Conservation (phyloP, 2,113 vertebrate genomes). For the Acinonyx jubatus region DNA sequence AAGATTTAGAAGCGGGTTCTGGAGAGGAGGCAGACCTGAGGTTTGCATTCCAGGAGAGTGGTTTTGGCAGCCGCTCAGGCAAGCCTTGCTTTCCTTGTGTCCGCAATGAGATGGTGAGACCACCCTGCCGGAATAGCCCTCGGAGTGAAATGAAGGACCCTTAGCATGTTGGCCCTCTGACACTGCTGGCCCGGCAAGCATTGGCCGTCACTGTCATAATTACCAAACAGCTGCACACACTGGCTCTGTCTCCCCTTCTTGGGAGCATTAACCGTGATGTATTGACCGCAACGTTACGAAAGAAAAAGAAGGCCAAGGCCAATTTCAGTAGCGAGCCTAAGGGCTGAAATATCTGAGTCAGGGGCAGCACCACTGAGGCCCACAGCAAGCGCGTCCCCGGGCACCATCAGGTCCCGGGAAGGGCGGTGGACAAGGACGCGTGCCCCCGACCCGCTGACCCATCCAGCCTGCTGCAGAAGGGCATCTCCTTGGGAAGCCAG, state of each 20-base stretch:
- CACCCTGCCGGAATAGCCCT: background rate
- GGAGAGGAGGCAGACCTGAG: background rate
- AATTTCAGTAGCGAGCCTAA: background rate
- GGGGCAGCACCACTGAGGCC: background rate
- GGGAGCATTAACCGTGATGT: background rate
- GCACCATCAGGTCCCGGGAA: background rate
- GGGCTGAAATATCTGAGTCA: background rate
- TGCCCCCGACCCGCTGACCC: background rate
- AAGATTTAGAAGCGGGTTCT: background rate
- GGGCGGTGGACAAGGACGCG: background rate
- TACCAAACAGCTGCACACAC: rapidly evolving
- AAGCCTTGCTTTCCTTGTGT: background rate
- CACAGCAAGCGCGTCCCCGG: background rate
- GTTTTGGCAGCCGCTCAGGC: background rate
- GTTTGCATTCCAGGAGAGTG: background rate
- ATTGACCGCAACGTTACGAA: background rate
- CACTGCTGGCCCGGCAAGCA: rapidly evolving
- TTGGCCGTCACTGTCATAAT: rapidly evolving
- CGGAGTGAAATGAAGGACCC: background rate
- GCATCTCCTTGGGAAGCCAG: background rate
- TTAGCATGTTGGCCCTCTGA: rapidly evolving
- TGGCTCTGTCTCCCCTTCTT: background rate
- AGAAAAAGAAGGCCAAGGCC: background rate
- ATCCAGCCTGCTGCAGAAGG: background rate
- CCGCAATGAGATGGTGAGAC: background rate